Conservation (phyloP, 1,140 invertebrate genomes). For the Littorina saxatilis region DNA sequence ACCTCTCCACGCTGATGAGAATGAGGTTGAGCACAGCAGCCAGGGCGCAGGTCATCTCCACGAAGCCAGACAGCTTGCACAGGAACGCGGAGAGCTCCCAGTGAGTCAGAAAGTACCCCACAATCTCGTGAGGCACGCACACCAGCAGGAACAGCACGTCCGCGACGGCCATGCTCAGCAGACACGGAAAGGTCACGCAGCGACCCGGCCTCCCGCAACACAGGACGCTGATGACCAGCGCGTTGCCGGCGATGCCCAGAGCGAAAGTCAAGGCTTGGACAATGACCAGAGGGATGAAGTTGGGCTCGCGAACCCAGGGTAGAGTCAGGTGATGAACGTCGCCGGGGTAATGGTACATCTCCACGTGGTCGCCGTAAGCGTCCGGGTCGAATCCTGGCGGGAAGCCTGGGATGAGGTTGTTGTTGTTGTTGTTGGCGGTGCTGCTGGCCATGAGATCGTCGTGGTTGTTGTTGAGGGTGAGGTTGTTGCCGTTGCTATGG, state of each 20-base stretch:
- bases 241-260: slow-evolving; percentile 89
- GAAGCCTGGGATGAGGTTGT: not conserved
- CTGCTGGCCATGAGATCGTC: not conserved
- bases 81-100: slow-evolving; percentile 85
- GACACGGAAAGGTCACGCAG: slow-evolving; percentile 94
- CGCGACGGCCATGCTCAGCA: slow-evolving; percentile 92
- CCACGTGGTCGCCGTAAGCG: not conserved
- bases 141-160: slow-evolving; percentile 93
- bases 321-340: slow-evolving; percentile 61
- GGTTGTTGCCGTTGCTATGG: not conserved
- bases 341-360: slow-evolving; percentile 53
- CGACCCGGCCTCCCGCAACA: slow-evolving; percentile 89
- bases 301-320: slow-evolving; percentile 64
- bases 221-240: slow-evolving; percentile 90
- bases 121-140: slow-evolving; percentile 91
- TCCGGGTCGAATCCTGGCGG: not conserved
- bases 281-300: slow-evolving; percentile 74
- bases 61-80: slow-evolving; percentile 71
- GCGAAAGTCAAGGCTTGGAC: slow-evolving; percentile 85
- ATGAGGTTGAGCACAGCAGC: slow-evolving; percentile 74
- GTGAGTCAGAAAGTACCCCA: slow-evolving; percentile 90
- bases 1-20: slow-evolving; percentile 75
- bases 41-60: slow-evolving; percentile 70
- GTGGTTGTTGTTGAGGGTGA: slow-evolving; percentile 2
- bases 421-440: slow-evolving; percentile 2